These are phyloP conservation scores for Hiodon tergisus DNA, from an alignment of 2,113 vertebrate species.

Conservation along the genomic window DNA sequence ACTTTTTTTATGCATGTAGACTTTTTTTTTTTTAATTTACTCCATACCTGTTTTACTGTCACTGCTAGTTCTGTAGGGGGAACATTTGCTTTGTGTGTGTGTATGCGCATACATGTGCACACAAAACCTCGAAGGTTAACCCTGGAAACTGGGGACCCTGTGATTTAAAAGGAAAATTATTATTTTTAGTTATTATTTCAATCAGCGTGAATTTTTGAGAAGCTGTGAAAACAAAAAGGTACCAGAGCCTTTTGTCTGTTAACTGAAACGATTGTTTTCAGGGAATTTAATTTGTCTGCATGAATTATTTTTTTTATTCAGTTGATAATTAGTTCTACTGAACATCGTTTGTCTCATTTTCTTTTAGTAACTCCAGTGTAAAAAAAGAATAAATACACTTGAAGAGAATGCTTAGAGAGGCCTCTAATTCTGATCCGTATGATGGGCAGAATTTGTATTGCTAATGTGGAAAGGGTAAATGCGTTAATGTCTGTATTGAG, in stretches of 20 bases:
- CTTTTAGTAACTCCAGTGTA: slow-evolving; percentile 15
- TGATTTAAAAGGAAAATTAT: background rate
- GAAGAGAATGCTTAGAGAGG: background rate
- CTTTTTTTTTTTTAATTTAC: background rate
- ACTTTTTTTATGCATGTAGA: background rate
- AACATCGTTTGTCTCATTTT: background rate
- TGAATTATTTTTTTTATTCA: slow-evolving; percentile 45
- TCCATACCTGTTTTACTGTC: background rate
- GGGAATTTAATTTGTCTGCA: slow-evolving; percentile 40
- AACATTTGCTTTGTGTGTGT: slow-evolving; percentile 38
- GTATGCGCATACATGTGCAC: background rate
- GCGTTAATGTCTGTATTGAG: slow-evolving; percentile 38
- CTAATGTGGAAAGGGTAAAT: slow-evolving; percentile 18
- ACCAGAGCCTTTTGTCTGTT: slow-evolving; percentile 31
- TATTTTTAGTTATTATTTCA: background rate
- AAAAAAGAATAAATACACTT: background rate
- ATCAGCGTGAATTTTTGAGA: no score
- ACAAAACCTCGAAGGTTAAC: background rate
- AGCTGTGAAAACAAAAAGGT: background rate
- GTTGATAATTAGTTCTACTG: background rate
- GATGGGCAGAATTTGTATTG: background rate
- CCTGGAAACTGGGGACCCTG: slow-evolving; percentile 4
- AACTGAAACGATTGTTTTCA: slow-evolving; percentile 26
- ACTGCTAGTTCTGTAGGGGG: slow-evolving; percentile 4
- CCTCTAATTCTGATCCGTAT: slow-evolving; percentile 3